phyloP scores from a whole-genome alignment of 2,888 invertebrate species.

The Liodrosophila aerea region DNA sequence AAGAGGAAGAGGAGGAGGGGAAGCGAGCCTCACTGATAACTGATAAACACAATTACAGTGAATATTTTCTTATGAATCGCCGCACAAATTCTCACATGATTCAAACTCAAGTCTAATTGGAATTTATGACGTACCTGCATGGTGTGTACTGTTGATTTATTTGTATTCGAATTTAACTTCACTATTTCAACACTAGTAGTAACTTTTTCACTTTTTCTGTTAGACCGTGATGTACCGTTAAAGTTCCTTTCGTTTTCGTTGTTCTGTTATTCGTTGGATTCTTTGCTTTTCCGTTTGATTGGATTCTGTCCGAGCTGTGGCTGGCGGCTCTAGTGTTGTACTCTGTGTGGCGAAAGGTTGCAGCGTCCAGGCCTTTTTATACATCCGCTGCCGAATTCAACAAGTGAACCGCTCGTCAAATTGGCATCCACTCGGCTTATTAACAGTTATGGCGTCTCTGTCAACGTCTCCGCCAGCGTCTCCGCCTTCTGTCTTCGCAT shows the following conservation, averaged over 20 bases:
- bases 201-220: conserved; percentile 14
- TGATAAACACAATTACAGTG: conserved; percentile 18
- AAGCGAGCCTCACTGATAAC: conserved; percentile 2
- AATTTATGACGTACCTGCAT: conserved; percentile 24
- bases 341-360: conserved; percentile 69
- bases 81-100: conserved; percentile 9
- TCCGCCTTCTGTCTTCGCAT: too few species aligned
- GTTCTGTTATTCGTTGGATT: conserved; percentile 1
- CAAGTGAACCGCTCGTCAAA: conserved; percentile 52
- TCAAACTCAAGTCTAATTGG: neutral
- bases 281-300: neutral
- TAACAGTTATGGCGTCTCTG: conserved; percentile 61
- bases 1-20: neutral
- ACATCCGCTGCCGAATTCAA: conserved; percentile 63
- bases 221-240: neutral
- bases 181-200: conserved; percentile 10
- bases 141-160: neutral
- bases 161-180: neutral
- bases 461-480: conserved; percentile 2
- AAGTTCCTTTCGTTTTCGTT: neutral
- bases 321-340: conserved; percentile 55
- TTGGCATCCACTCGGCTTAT: conserved; percentile 55
- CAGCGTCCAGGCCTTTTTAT: conserved; percentile 62
- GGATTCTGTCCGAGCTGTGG: conserved; percentile 54
- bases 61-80: neutral